Conservation (phyloP, 1,140 invertebrate species). For the Drosophila pandora region DNA sequence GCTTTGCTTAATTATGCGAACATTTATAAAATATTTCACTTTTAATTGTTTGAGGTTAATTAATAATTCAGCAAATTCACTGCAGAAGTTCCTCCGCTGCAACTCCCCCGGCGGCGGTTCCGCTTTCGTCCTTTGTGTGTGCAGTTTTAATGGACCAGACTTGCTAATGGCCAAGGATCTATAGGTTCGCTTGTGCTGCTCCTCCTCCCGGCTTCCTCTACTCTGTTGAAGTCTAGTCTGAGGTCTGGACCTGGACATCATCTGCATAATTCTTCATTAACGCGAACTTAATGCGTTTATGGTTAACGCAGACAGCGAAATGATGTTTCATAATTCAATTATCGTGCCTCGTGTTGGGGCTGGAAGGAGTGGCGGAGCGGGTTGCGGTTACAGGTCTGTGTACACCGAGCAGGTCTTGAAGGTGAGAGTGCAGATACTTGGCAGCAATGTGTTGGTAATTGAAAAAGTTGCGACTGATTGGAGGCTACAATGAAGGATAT, state of each 20-base stretch:
- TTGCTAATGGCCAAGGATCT: constrained; percentile 71
- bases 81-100: constrained; percentile 63
- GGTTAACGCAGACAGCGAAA: constrained; percentile 55
- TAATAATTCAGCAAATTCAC: constrained; percentile 74
- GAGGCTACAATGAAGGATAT: constrained; percentile 8
- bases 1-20: constrained; percentile 56
- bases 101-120: constrained; percentile 23
- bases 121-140: constrained; percentile 27
- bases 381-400: constrained; percentile 24
- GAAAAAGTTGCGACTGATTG: constrained; percentile 37
- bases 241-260: constrained; percentile 33
- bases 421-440: constrained; percentile 24
- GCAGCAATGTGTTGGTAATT: constrained; percentile 26
- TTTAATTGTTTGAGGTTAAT: constrained; percentile 80
- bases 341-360: constrained; percentile 34
- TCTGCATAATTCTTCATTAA: constrained; percentile 77
- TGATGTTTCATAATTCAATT: constrained; percentile 79
- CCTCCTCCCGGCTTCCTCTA: constrained; percentile 1
- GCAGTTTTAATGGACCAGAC: constrained; percentile 75
- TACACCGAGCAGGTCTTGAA: constrained; percentile 27
- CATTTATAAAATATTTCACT: constrained; percentile 60
- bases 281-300: constrained; percentile 71
- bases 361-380: constrained; percentile 6
- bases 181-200: constrained; percentile 40
- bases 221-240: constrained; percentile 68